Conservation (phyloP, 2,113 vertebrate genomes). For the Chaetorhynchus papuensis region DNA sequence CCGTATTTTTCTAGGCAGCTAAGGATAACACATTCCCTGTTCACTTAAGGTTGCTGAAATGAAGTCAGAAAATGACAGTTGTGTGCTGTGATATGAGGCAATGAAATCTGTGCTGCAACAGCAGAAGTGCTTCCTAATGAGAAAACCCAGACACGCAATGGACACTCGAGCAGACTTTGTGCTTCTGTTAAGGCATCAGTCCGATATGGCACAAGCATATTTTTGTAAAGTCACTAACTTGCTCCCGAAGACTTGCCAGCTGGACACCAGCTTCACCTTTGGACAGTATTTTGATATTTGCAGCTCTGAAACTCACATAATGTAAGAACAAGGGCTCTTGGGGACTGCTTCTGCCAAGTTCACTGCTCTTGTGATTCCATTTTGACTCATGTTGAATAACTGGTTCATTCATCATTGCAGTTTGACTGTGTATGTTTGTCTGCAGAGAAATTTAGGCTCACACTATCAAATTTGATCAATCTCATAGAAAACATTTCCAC, state of each 20-base stretch:
- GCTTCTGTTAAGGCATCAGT: background rate
- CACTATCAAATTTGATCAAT: background rate
- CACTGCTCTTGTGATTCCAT: background rate
- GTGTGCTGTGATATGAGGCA: background rate
- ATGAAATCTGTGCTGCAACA: background rate
- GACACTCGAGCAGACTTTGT: background rate
- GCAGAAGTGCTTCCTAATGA: background rate
- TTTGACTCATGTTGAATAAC: background rate
- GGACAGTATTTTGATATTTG: background rate
- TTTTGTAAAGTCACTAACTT: background rate
- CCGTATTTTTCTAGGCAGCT: background rate
- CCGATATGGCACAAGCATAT: background rate
- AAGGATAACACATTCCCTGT: conserved; percentile 4
- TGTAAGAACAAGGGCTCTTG: background rate
- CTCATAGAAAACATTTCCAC: background rate
- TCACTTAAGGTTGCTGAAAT: background rate
- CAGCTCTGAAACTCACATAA: background rate
- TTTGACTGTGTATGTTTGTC: background rate
- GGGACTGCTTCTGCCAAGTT: background rate
- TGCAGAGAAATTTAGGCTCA: background rate
- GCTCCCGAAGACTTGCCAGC: background rate
- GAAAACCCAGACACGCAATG: background rate
- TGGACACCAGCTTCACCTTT: background rate
- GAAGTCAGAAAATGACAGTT: conserved; percentile 17
- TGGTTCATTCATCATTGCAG: background rate